Conservation (phyloP, 2,113 vertebrate genomes). For the Alces alces region DNA sequence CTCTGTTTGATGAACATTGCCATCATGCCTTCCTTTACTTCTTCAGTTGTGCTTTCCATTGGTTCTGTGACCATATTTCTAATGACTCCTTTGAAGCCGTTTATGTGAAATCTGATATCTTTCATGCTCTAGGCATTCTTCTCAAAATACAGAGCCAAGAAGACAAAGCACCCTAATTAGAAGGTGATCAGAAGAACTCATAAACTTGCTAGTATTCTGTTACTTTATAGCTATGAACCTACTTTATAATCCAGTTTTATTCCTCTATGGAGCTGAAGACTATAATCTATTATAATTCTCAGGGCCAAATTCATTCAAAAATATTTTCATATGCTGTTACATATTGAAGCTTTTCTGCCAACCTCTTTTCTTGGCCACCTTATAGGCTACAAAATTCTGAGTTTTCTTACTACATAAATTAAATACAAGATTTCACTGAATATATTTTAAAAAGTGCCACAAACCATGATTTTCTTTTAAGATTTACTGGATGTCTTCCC, state of each 20-base stretch:
- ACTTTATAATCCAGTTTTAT: not conserved
- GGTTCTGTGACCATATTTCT: not conserved
- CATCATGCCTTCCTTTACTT: not conserved
- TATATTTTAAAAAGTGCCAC: not conserved
- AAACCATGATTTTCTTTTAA: not conserved
- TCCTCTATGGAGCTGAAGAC: not conserved
- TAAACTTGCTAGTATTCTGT: not conserved
- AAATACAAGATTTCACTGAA: slow-evolving; percentile 7
- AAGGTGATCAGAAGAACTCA: not conserved
- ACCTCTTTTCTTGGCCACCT: not conserved
- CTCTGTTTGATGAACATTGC: not conserved
- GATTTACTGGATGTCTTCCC: not conserved
- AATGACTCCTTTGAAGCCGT: not conserved
- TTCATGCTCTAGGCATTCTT: not conserved
- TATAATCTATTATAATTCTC: not conserved
- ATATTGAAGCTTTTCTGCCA: slow-evolving; percentile 23
- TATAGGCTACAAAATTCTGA: not conserved
- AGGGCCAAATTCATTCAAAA: slow-evolving; percentile 2
- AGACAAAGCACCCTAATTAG: not conserved
- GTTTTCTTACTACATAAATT: slow-evolving; percentile 11
- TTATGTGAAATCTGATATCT: not conserved
- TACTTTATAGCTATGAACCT: not conserved
- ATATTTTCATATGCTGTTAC: not conserved
- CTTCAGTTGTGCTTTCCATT: not conserved
- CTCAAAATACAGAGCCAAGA: not conserved